Evolutionary conservation across 2,113 vertebrate species (phyloP).

Genomic region (Cavia aperea): DNA sequence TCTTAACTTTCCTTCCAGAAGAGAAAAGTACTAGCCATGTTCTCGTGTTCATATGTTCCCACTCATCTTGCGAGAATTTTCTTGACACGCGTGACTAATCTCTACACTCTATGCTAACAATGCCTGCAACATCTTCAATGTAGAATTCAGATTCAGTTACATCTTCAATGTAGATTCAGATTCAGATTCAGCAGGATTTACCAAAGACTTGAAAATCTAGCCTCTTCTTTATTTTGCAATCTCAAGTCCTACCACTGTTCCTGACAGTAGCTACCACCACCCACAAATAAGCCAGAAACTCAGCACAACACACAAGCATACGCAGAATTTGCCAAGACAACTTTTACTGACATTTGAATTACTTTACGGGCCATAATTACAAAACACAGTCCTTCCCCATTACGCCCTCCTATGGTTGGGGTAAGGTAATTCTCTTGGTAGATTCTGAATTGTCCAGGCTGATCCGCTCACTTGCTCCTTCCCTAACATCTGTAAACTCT

Average conservation of each 20-base stretch:
- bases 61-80: slow-evolving; percentile 4
- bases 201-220: not conserved
- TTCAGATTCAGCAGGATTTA: not conserved
- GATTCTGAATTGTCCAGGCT: not conserved
- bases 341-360: not conserved
- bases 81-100: not conserved
- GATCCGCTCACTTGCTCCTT: not conserved
- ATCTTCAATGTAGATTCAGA: not conserved
- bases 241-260: not conserved
- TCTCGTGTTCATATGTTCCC: not conserved
- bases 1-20: slow-evolving; percentile 8
- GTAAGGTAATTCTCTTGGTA: not conserved
- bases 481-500: not conserved
- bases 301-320: not conserved
- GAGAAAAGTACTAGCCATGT: not conserved
- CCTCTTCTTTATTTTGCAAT: not conserved
- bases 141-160: not conserved
- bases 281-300: not conserved
- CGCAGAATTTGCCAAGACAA: not conserved
- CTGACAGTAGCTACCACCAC: not conserved
- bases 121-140: not conserved
- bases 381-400: not conserved
- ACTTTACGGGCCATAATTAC: not conserved
- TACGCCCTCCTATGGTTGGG: not conserved
- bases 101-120: slow-evolving; percentile 9